phyloP scores from a whole-genome alignment of 2,888 invertebrate genomes.

The Dichetophora obliterata region DNA sequence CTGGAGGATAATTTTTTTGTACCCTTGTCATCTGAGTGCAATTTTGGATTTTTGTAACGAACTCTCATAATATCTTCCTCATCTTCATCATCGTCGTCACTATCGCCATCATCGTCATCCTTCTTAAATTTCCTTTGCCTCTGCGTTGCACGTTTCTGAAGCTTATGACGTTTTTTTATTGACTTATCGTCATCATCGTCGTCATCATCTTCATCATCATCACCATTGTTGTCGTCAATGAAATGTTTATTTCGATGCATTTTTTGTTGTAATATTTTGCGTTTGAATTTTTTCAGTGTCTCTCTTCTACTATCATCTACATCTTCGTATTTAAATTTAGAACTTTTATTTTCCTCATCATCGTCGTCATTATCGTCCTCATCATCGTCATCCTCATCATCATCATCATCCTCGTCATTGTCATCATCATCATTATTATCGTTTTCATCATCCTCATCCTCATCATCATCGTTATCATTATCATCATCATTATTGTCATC shows the following conservation, averaged over 20 bases:
- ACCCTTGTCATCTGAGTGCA: slow-evolving; percentile 65
- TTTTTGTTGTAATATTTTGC: slow-evolving; percentile 68
- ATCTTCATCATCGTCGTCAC: slow-evolving; percentile 65
- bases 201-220: slow-evolving; percentile 59
- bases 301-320: slow-evolving; percentile 47
- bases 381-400: slow-evolving; percentile 71
- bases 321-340: slow-evolving; percentile 52
- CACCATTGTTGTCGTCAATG: slow-evolving; percentile 70
- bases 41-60: neutral
- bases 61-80: slow-evolving; percentile 58
- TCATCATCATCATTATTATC: slow-evolving; percentile 48
- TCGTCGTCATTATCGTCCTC: slow-evolving; percentile 66
- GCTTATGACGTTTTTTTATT: slow-evolving; percentile 55
- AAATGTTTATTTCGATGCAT: slow-evolving; percentile 56
- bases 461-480: slow-evolving; percentile 53
- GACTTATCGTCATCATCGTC: slow-evolving; percentile 62
- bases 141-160: slow-evolving; percentile 48
- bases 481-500: slow-evolving; percentile 60
- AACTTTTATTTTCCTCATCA: neutral
- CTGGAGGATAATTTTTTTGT: slow-evolving; percentile 52
- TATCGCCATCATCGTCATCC: slow-evolving; percentile 65
- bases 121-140: slow-evolving; percentile 58
- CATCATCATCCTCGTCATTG: slow-evolving; percentile 62
- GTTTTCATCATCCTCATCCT: slow-evolving; percentile 52
- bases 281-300: slow-evolving; percentile 55